Evolutionary conservation across 2,888 invertebrate genomes (phyloP), one percentile per base, ranked within the genome.

Genomic region (Bibio marci): DNA sequence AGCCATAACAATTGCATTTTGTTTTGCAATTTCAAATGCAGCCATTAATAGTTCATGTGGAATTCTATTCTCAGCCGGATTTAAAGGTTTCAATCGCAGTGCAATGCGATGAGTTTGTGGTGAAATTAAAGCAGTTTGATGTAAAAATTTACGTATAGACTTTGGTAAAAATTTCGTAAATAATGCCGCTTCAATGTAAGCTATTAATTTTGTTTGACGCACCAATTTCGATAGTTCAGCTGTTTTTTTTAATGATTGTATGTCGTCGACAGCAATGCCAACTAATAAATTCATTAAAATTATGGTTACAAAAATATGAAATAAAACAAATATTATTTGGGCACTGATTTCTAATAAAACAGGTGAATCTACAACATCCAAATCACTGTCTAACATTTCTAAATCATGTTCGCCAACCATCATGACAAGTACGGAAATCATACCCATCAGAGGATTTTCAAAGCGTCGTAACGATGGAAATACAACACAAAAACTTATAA

Each of bases 331-430:
- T 2, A 80, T 81, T 37, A 85, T 72, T 59, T 85, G 82, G 1
- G 83, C 82, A 44, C 81, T 83, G 41, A 83, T 76, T 57, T 81
- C 80, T 28, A 85, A 60, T 17, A 82, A 59, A 46, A 81, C 76
- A 1, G 79, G 79, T 1, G 78, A 78, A 62, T 78, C 78, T 50
- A 78, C 76, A 5, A 77, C 79, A 50, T 77, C 76, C n/a, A 74
- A 73, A 52, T 80, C 78, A 49, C 80, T 78, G 35, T 82, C 69
- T 35, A 82, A 58, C 40, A 82, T 65, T 53, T 81, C 80, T 44
- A 86, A 66, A 54, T 80, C 81, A 48, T 85, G 63, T 57, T 86
- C 86, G 1, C 86, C 86, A 7, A 83, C 85, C 85, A 86, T 86
- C 85, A 86, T 86, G 1, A 83, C 85, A 42, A 86, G 57, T 4